These are phyloP conservation scores for Drosophila albomicans DNA, from an alignment of 1,140 invertebrate species.

Conservation along the genomic window DNA sequence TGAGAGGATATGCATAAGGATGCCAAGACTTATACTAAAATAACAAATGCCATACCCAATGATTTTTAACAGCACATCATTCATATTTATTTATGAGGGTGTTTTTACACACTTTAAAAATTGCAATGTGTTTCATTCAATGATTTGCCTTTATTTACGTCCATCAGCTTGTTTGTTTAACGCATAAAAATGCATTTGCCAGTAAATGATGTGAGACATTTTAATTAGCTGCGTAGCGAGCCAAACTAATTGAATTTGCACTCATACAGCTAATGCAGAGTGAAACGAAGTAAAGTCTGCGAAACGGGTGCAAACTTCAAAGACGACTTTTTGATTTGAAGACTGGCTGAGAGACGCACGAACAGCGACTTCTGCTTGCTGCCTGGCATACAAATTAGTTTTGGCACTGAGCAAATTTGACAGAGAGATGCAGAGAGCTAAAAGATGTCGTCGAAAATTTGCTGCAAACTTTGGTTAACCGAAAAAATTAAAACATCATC, in stretches of 20 bases:
- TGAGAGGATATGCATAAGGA: not conserved
- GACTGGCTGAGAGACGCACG: slow-evolving; percentile 35
- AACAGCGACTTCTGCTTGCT: slow-evolving; percentile 64
- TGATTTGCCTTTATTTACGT: too few species aligned
- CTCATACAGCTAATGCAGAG: slow-evolving; percentile 21
- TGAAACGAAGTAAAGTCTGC: not conserved
- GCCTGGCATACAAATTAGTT: slow-evolving; percentile 78
- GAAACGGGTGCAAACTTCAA: slow-evolving; percentile 56
- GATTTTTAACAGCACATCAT: too few species aligned
- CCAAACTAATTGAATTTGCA: slow-evolving; percentile 71
- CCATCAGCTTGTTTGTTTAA: too few species aligned
- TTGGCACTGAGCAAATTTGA: slow-evolving; percentile 39
- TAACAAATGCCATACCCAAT: slow-evolving; percentile 52
- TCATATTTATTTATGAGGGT: too few species aligned
- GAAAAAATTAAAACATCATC: slow-evolving; percentile 84
- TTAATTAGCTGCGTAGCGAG: slow-evolving; percentile 65
- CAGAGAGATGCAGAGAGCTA: slow-evolving; percentile 49
- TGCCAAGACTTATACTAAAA: slow-evolving; percentile 34
- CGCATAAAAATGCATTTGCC: slow-evolving; percentile 59
- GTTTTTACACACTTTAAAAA: too few species aligned
- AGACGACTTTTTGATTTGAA: slow-evolving; percentile 65
- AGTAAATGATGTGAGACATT: slow-evolving; percentile 77
- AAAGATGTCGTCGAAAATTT: slow-evolving; percentile 59
- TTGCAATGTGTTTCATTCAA: too few species aligned
- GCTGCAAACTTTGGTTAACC: slow-evolving; percentile 73